Evolutionary conservation across 2,113 vertebrate genomes (phyloP).

Genomic region (Hipposideros armiger): DNA sequence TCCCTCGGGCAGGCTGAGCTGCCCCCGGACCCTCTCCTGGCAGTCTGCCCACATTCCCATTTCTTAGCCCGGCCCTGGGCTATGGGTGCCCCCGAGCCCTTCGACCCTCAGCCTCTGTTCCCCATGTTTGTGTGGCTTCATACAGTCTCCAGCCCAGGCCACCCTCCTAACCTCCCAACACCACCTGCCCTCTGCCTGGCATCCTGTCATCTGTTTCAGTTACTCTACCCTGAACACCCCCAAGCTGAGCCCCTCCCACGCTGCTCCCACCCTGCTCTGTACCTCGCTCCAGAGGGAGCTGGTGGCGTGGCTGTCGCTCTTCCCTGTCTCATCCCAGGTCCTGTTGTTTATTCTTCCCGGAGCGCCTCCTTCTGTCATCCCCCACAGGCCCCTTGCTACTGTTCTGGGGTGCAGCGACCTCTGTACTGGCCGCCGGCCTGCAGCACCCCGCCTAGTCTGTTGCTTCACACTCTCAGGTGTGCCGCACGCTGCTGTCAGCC

Average conservation of each 20-base stretch:
- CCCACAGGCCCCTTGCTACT: fast-evolving
- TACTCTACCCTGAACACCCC: neutral
- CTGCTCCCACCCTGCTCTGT: fast-evolving
- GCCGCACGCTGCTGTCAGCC: fast-evolving
- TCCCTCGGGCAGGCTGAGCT: fast-evolving
- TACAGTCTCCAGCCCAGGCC: neutral
- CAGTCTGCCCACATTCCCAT: neutral
- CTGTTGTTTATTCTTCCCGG: too few relatives aligned
- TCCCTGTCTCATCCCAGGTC: neutral
- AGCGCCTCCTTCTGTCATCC: fast-evolving
- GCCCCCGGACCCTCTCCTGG: neutral
- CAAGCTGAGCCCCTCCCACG: too few relatives aligned
- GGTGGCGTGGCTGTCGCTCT: neutral
- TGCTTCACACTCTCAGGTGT: too few relatives aligned
- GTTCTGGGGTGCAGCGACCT: fast-evolving
- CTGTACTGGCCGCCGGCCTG: neutral
- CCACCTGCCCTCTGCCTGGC: neutral
- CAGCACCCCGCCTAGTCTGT: neutral
- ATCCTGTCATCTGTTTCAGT: neutral
- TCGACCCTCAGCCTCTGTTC: neutral
- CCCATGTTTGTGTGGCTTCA: neutral
- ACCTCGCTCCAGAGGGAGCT: neutral
- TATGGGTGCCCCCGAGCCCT: neutral
- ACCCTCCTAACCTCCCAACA: fast-evolving
- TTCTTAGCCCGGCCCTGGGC: neutral